These are phyloP conservation scores for Orchestia grillus DNA, from an alignment of 1,140 invertebrate genomes.

Conservation along the genomic window DNA sequence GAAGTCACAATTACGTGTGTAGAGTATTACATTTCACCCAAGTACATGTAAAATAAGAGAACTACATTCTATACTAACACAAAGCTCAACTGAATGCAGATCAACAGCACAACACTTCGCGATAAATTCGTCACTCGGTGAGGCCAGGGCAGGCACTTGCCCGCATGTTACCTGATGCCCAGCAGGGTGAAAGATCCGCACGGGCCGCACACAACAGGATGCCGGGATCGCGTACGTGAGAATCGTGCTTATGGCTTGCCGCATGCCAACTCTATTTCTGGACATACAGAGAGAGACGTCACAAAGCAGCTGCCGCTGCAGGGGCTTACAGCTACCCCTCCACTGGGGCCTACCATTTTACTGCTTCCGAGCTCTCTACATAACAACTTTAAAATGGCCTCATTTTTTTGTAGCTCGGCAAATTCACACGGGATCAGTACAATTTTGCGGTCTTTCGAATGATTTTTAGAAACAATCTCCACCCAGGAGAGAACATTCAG, in stretches of 20 bases:
- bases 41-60: neutral
- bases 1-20: too few species aligned
- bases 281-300: neutral
- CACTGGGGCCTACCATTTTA: neutral
- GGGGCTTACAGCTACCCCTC: neutral
- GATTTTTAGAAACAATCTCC: neutral
- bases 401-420: neutral
- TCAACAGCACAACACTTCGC: neutral
- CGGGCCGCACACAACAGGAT: neutral
- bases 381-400: neutral
- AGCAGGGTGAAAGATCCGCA: neutral
- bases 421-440: neutral
- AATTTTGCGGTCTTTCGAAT: neutral
- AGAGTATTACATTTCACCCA: too few species aligned
- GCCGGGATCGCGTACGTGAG: neutral
- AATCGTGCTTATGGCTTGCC: neutral
- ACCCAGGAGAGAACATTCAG: neutral
- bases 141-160: neutral
- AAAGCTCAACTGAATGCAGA: neutral
- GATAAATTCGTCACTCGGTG: neutral
- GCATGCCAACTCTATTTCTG: neutral
- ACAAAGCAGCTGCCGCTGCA: neutral
- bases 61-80: neutral
- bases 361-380: neutral
- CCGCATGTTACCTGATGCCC: neutral